Base-by-base conservation (phyloP, 1,140 invertebrate species). In the Achroia grisella region DNA sequence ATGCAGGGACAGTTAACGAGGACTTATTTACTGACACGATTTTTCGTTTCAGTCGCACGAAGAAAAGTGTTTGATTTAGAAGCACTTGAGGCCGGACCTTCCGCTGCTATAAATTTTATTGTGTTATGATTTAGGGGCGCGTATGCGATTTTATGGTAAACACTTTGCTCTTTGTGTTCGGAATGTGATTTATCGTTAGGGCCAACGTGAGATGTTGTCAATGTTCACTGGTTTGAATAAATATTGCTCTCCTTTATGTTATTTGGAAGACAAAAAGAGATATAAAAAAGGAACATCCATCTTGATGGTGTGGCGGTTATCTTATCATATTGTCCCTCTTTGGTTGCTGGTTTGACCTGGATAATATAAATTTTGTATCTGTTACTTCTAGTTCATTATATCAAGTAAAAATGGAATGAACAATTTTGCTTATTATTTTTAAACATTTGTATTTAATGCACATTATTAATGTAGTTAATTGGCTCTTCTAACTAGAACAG, bases 31-130 rank as follows among this genome's bases (percentile, higher is more conserved):
- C 66, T 53, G 61, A 63, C 76, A 78, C 73, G 71, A 78, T 74
- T 76, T 80, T 70, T 62, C 74, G 62, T 65, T 69, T 47, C 51
- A 63, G 73, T 78, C 70, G 62, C 70, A 71, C 70, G 71, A 81
- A 76, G 77, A 78, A 83, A 79, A 72, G 73, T 73, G 70, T 71
- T 79, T 79, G 74, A 81, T 84, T 81, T 84, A 84, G 80, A 65
- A 77, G 75, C 72, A 78, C 80, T 84, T 75, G 67, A 81, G 76
- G 77, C 79, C 74, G 77, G 77, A 84, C 77, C 76, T 81, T 80
- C 77, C 75, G 76, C 56, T 67, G 75, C 80, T 73, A 81, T 84
- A 83, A 83, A 83, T 84, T 84, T 78, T 81, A 84, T 81, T 84
- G 77, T 77, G 73, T 73, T 81, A 80, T 84, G 77, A 84, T 84